Base-by-base conservation (phyloP, 2,797 vertebrate species). In the Clamator glandarius region DNA sequence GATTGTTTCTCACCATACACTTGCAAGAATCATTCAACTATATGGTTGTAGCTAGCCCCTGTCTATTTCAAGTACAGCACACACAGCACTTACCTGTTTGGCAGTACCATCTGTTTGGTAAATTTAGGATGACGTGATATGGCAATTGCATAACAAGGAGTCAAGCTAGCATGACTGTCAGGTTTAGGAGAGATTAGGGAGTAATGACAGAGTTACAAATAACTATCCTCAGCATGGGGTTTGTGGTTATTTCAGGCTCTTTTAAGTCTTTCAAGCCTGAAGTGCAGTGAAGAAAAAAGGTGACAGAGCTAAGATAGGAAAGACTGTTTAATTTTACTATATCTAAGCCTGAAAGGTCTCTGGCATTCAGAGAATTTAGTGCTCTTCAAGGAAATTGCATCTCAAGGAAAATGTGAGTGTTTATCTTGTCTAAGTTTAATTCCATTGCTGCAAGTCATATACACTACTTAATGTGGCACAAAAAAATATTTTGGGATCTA, bases 41-140 rank as follows among this genome's bases (percentile, higher is more conserved):
- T 5, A 23, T 13, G 31, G 63, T 54, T 90, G 18, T 44, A 61
- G 46, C 28, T 91, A 78, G 8, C n/a, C 21, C 9, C 31, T 58
- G 36, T 68, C 64, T 61, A n/a, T 93, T 95, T 94, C 73, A 81
- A 76, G 39, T 12, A 25, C 0, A 2, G 52, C 23, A 33, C 17
- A 88, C n/a, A 50, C 36, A 89, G 85, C 58, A 51, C n/a, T n/a
- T n/a, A n/a, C 80, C 63, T 92, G 36, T 84, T 93, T 90, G 84
- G 33, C 41, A 86, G 84, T 31, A 28, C 58, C 91, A 67, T 36
- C 61, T 63, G 48, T 79, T 96, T 81, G 83, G 79, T 95, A 95
- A 95, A 94, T 91, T 93, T 46, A 31, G 79, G 78, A 48, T 89
- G 78, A 79, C 80, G 50, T 51, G 64, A 84, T 57, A 50, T 29